Evolutionary conservation across 2,113 vertebrate genomes (phyloP).

Genomic region (Egretta garzetta): DNA sequence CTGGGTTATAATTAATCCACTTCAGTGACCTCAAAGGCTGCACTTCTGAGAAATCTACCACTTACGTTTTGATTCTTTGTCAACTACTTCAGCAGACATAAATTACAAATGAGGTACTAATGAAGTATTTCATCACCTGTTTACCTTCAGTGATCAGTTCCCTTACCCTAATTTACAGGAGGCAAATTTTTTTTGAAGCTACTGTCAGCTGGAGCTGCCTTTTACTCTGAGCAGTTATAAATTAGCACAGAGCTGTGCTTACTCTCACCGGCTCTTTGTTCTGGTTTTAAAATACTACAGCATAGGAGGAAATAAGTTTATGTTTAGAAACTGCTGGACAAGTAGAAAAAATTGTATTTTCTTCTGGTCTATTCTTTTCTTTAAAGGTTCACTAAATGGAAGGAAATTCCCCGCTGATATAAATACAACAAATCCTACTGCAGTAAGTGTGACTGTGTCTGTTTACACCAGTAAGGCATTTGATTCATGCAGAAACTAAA

Average conservation of each 20-base stretch:
- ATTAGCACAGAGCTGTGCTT: slow-evolving; percentile 67
- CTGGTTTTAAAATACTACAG: background rate
- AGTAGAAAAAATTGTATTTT: background rate
- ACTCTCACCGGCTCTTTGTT: slow-evolving; percentile 22
- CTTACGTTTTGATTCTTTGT: slow-evolving; percentile 73
- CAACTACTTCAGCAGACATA: slow-evolving; percentile 74
- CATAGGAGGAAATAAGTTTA: background rate
- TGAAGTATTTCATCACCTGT: slow-evolving; percentile 78
- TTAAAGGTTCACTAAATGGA: background rate
- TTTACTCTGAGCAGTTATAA: slow-evolving; percentile 63
- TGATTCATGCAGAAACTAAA: background rate
- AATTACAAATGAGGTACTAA: slow-evolving; percentile 78
- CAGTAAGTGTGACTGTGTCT: background rate
- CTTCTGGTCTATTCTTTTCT: background rate
- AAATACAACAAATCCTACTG: background rate
- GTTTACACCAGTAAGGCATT: background rate
- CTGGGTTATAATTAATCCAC: slow-evolving; percentile 77
- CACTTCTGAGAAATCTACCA: slow-evolving; percentile 75
- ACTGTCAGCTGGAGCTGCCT: slow-evolving; percentile 67
- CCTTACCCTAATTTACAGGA: slow-evolving; percentile 67
- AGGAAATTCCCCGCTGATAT: background rate
- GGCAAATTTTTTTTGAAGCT: slow-evolving; percentile 66
- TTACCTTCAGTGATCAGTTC: slow-evolving; percentile 72
- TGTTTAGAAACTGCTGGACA: background rate
- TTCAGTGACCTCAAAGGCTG: slow-evolving; percentile 75